phyloP scores from a whole-genome alignment of 30 jellyfish, hydroid and myxozoan species.

The Hydractinia symbiolongicarpus region DNA sequence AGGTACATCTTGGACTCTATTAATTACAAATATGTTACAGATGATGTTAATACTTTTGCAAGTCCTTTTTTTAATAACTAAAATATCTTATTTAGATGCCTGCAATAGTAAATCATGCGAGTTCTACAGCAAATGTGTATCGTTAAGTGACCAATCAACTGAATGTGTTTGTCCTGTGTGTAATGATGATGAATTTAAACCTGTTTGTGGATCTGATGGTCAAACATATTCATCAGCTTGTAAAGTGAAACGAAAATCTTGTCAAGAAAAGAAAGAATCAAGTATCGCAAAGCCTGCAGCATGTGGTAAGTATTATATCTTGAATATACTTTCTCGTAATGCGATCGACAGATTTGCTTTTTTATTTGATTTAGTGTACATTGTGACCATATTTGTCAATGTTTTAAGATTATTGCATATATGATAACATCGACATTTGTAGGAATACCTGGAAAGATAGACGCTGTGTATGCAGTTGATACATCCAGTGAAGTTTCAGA shows the following conservation, averaged over 20 bases:
- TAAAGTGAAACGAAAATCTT: constrained; percentile 29
- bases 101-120: constrained; percentile 41
- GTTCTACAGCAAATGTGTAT: constrained; percentile 41
- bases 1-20: neutral
- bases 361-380: too few species aligned
- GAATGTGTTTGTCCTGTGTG: constrained; percentile 74
- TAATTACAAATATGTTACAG: neutral
- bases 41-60: neutral
- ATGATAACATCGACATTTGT: neutral
- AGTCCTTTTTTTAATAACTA: neutral
- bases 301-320: constrained; percentile 42
- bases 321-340: neutral
- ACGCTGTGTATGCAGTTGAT: constrained; percentile 38
- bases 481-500: constrained; percentile 25
- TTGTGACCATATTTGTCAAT: too few species aligned
- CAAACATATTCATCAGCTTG: constrained; percentile 45
- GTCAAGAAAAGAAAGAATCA: constrained; percentile 21
- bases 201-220: constrained; percentile 66
- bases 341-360: too few species aligned
- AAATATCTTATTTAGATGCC: constrained; percentile 11
- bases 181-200: constrained; percentile 15
- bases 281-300: constrained; percentile 26
- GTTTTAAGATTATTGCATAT: neutral
- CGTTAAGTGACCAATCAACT: constrained; percentile 43
- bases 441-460: constrained; percentile 46